A percentile compares a stretch with the other conserved stretches of the same genome.
phyloP scores from a whole-genome alignment of 2,113 vertebrate species.

The Chaetodon auriga region DNA sequence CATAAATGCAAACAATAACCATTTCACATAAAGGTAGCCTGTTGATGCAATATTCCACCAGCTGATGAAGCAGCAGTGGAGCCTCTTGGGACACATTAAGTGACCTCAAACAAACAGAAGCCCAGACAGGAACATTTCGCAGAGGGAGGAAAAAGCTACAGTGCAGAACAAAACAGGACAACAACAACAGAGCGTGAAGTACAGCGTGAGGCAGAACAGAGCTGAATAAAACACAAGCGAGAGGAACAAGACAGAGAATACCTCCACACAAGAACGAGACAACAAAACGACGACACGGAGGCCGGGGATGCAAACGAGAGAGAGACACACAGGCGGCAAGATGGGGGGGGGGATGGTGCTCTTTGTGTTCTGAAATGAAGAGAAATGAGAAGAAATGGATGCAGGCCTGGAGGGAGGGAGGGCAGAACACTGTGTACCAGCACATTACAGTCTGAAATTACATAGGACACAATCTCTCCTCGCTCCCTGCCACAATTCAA shows the following conservation, averaged over 20 bases:
- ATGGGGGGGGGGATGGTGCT: background rate
- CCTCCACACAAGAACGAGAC: conserved; percentile 3
- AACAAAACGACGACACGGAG: conserved; percentile 1
- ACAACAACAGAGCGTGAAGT: background rate
- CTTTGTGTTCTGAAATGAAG: conserved; percentile 53
- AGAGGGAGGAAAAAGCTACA: background rate
- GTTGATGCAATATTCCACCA: background rate
- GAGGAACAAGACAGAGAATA: background rate
- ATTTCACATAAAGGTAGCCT: background rate
- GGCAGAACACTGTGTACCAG: conserved; percentile 61
- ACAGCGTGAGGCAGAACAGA: conserved; percentile 2
- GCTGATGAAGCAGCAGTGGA: background rate
- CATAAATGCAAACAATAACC: background rate
- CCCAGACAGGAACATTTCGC: conserved; percentile 1
- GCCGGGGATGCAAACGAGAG: background rate
- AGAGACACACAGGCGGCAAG: background rate
- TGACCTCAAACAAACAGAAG: conserved; percentile 32
- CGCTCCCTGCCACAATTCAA: conserved; percentile 44
- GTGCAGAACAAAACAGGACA: conserved; percentile 2
- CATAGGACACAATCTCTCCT: conserved; percentile 52
- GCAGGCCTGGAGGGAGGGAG: conserved; percentile 34
- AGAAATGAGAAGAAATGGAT: conserved; percentile 58
- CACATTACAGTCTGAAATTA: conserved; percentile 68
- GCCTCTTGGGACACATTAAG: conserved; percentile 6
- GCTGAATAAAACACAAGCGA: background rate